phyloP scores from a whole-genome alignment of 2,113 vertebrate species.

The Chelonoidis abingdonii region DNA sequence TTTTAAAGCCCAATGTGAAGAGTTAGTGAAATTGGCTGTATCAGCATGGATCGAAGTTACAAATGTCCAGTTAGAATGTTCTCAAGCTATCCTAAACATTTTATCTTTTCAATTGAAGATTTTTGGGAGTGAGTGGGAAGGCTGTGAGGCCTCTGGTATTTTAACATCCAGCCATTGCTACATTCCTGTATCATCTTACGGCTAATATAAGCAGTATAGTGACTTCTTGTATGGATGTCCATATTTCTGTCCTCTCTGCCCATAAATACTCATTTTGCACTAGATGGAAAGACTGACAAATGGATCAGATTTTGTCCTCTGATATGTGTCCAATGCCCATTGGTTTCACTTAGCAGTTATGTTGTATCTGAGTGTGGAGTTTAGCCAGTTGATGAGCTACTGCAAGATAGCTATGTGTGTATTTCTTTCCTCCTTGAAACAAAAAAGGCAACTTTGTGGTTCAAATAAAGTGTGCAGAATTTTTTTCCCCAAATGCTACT shows the following conservation, averaged over 20 bases:
- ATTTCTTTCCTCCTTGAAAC: background rate
- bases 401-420: background rate
- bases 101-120: background rate
- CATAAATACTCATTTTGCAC: background rate
- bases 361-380: rapidly evolving
- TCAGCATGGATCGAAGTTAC: background rate
- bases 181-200: background rate
- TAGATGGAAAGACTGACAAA: background rate
- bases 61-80: background rate
- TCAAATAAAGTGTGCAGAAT: background rate
- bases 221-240: background rate
- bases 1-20: background rate
- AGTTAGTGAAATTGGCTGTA: background rate
- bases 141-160: background rate
- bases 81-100: background rate
- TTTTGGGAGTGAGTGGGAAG: background rate
- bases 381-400: background rate
- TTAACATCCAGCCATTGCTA: background rate
- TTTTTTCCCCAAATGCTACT: background rate
- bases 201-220: background rate
- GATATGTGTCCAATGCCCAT: rapidly evolving
- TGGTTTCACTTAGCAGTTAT: background rate
- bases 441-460: background rate
- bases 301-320: rapidly evolving
- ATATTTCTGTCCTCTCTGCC: background rate